Evolutionary conservation across 2,888 invertebrate species (phyloP).

Genomic region (Mechanitis mazaeus): DNA sequence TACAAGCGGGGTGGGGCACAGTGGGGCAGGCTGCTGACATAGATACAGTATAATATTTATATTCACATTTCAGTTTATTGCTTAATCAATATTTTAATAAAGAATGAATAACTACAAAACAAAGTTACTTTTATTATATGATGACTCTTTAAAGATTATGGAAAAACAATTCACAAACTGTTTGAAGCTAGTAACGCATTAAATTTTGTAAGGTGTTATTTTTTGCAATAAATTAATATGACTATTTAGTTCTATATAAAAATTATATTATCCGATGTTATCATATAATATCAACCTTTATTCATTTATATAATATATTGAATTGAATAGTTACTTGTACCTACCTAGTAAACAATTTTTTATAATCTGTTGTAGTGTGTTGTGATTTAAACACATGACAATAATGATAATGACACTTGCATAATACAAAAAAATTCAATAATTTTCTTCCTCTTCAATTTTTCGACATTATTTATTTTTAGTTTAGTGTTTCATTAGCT

Average conservation of each 20-base stretch:
- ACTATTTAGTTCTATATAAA: too few species aligned
- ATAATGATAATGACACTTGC: constrained; percentile 5
- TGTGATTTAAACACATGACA: constrained; percentile 1
- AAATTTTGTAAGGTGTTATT: too few species aligned
- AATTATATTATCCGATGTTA: too few species aligned
- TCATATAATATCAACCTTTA: too few species aligned
- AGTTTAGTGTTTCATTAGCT: neutral
- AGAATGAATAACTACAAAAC: constrained; percentile 21
- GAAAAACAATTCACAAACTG: too few species aligned
- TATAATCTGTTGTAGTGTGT: constrained; percentile 8
- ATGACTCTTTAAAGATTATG: too few species aligned
- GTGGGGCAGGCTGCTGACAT: constrained; percentile 41
- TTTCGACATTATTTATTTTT: constrained; percentile 21
- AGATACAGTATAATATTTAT: constrained; percentile 29
- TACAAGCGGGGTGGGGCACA: constrained; percentile 54
- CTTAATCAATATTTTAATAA: constrained; percentile 1
- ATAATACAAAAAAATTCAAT: constrained; percentile 12
- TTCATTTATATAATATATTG: too few species aligned
- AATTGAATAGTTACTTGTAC: too few species aligned
- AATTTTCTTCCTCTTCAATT: constrained; percentile 16
- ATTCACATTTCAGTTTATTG: constrained; percentile 24
- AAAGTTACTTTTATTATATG: too few species aligned
- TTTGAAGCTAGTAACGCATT: too few species aligned
- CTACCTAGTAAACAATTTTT: neutral
- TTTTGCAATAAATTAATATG: too few species aligned